These are phyloP conservation scores for Melanerpes aurifrons DNA, from an alignment of 2,113 vertebrate species.

Conservation along the genomic window DNA sequence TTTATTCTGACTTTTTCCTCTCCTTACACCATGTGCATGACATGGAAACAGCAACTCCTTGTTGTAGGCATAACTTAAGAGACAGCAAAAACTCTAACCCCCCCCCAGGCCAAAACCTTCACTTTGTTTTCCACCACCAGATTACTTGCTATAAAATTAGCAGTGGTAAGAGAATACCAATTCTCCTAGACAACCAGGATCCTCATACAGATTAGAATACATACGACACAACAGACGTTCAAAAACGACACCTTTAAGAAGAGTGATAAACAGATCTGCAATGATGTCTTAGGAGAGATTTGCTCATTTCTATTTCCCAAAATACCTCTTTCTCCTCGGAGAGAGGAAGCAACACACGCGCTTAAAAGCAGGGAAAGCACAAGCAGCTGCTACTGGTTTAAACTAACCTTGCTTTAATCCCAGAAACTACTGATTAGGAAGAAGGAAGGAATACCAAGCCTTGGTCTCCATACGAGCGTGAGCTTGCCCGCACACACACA, in stretches of 20 bases:
- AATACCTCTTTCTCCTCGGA: background rate
- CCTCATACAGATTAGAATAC: background rate
- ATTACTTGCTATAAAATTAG: background rate
- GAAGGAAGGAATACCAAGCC: background rate
- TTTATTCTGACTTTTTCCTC: background rate
- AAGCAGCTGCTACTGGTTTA: background rate
- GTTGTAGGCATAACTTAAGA: background rate
- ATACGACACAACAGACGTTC: background rate
- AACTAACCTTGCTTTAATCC: background rate
- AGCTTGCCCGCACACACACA: background rate
- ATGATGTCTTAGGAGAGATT: accelerated
- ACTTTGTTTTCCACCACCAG: background rate
- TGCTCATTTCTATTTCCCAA: background rate
- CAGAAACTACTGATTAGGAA: background rate
- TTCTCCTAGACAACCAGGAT: background rate
- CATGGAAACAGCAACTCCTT: background rate
- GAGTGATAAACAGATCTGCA: background rate
- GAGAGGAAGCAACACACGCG: background rate
- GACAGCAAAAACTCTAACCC: background rate
- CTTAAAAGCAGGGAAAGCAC: background rate
- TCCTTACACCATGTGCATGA: background rate
- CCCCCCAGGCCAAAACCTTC: accelerated
- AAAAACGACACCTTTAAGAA: background rate
- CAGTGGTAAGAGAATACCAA: background rate
- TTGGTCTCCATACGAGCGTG: background rate